A percentile compares a stretch with the other conserved stretches of the same genome.
phyloP scores from a whole-genome alignment of 1,140 invertebrate species.

The Calephelis nemesis region DNA sequence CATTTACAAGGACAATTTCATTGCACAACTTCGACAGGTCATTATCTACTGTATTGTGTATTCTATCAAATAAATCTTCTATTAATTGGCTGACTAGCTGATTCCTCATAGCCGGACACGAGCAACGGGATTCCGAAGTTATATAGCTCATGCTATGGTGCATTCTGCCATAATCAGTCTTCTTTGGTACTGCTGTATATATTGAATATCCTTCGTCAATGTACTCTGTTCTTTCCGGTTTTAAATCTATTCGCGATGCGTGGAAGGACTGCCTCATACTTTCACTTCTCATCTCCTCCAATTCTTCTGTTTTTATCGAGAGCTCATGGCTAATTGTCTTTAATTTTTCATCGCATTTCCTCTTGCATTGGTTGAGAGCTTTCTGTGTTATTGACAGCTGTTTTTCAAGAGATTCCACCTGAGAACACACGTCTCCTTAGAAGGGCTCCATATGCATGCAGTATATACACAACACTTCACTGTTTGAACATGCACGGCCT shows the following conservation, averaged over 20 bases:
- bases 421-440: constrained; percentile 71
- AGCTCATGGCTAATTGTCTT: constrained; percentile 74
- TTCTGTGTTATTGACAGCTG: constrained; percentile 71
- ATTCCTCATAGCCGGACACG: constrained; percentile 67
- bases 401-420: constrained; percentile 79
- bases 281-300: constrained; percentile 70
- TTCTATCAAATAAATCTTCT: constrained; percentile 67
- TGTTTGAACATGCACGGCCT: constrained; percentile 52
- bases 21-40: constrained; percentile 60
- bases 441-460: constrained; percentile 54
- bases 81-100: constrained; percentile 70
- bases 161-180: constrained; percentile 68
- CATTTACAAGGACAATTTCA: constrained; percentile 53
- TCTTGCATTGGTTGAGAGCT: constrained; percentile 67
- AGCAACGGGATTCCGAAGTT: constrained; percentile 60
- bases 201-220: constrained; percentile 67
- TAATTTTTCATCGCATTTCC: constrained; percentile 72
- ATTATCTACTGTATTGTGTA: constrained; percentile 64
- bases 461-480: constrained; percentile 52
- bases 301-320: constrained; percentile 73
- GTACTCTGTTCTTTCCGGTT: constrained; percentile 67
- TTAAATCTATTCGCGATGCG: constrained; percentile 62
- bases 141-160: constrained; percentile 72
- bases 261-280: constrained; percentile 62
- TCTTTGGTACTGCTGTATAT: constrained; percentile 69